Conservation (phyloP, 2,797 vertebrate genomes). For the Rousettus madagascariensis region DNA sequence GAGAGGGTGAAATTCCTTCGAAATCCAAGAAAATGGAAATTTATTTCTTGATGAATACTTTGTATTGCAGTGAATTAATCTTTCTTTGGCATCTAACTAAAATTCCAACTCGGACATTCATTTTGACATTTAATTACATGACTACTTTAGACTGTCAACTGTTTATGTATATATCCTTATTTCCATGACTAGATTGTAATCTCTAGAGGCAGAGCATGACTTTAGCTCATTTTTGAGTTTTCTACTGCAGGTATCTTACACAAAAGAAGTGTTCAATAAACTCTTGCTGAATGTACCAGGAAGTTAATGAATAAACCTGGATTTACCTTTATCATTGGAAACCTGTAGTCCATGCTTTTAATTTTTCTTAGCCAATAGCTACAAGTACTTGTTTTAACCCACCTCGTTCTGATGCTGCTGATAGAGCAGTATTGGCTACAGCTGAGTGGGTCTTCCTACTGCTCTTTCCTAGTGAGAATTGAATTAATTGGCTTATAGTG, state of each 20-base stretch:
- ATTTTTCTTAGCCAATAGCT: background rate
- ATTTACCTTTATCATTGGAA: conserved; percentile 1
- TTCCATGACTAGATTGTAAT: background rate
- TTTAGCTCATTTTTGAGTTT: background rate
- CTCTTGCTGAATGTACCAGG: background rate
- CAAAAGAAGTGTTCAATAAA: background rate
- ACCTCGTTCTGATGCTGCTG: background rate
- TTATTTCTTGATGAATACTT: conserved; percentile 35
- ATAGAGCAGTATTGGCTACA: background rate
- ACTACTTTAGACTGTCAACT: background rate
- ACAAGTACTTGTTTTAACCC: background rate
- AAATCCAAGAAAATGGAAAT: conserved; percentile 36
- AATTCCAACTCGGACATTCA: background rate
- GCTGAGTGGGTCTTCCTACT: background rate
- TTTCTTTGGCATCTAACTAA: conserved; percentile 36
- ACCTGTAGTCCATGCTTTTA: background rate
- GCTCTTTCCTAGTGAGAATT: background rate
- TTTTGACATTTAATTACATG: background rate
- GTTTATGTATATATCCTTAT: background rate
- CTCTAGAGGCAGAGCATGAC: background rate
- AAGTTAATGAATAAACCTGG: background rate
- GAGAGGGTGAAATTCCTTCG: background rate
- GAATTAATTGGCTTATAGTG: background rate
- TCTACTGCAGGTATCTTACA: background rate
- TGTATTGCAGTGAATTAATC: background rate